These are phyloP conservation scores for Antedon bifida DNA, from an alignment of 35 echinoderm and acorn worm species.

Conservation along the genomic window DNA sequence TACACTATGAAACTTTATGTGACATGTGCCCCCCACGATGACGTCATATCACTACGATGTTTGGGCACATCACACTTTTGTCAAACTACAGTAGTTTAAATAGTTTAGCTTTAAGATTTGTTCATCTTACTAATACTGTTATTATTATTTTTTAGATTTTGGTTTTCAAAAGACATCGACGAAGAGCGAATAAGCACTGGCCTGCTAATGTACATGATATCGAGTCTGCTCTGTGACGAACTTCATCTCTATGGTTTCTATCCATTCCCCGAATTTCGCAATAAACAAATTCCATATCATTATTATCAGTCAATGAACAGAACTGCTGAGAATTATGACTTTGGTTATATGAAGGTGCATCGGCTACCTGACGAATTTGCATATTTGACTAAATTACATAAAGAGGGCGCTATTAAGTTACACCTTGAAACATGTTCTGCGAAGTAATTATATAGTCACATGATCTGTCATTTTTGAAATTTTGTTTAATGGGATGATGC, in stretches of 20 bases:
- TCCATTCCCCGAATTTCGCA: constrained; percentile 61
- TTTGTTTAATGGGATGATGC: no score
- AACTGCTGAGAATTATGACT: constrained; percentile 40
- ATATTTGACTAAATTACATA: constrained; percentile 81
- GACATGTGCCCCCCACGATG: no score
- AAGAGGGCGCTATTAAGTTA: constrained; percentile 42
- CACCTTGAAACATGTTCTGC: constrained; percentile 48
- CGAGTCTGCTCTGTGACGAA: constrained; percentile 60
- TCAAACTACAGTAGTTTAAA: no score
- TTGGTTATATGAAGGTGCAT: constrained; percentile 53
- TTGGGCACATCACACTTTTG: no score
- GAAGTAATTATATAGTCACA: neutral
- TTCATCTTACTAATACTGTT: neutral
- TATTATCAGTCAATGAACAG: constrained; percentile 51
- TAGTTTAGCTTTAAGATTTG: no score
- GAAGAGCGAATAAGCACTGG: constrained; percentile 89
- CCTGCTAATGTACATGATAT: constrained; percentile 87
- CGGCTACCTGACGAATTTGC: constrained; percentile 77
- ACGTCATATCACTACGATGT: no score
- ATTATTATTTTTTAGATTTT: constrained; percentile 48
- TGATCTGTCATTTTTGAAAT: no score
- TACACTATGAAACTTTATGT: no score
- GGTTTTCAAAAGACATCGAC: constrained; percentile 65
- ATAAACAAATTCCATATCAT: constrained; percentile 66
- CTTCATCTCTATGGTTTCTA: constrained; percentile 94